Conservation (phyloP, 1,140 invertebrate genomes). For the Ceratina calcarata region DNA sequence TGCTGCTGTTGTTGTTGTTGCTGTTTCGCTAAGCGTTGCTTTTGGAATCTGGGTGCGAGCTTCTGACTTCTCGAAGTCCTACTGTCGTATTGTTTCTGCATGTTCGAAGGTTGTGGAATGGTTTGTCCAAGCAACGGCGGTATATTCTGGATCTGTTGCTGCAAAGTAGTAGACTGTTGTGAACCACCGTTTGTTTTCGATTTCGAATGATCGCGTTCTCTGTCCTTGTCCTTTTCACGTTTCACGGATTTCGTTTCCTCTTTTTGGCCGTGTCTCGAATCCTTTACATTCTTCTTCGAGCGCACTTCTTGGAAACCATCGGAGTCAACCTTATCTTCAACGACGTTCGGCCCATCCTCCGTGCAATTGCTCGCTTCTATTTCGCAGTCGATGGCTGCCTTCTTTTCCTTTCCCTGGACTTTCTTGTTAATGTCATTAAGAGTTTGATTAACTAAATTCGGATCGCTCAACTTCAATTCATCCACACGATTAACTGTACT, state of each 20-base stretch:
- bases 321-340: conserved; percentile 80
- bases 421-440: conserved; percentile 82
- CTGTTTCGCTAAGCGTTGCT: conserved; percentile 84
- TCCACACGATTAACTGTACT: conserved; percentile 82
- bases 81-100: conserved; percentile 82
- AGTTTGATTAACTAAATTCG: conserved; percentile 82
- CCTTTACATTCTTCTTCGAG: conserved; percentile 88
- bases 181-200: conserved; percentile 73
- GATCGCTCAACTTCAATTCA: conserved; percentile 82
- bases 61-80: conserved; percentile 77
- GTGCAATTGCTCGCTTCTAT: conserved; percentile 80
- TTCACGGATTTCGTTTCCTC: conserved; percentile 79
- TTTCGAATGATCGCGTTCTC: conserved; percentile 75
- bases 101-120: conserved; percentile 78
- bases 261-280: conserved; percentile 81
- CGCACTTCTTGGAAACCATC: conserved; percentile 94
- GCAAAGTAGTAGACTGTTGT: conserved; percentile 70
- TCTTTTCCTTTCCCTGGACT: conserved; percentile 74
- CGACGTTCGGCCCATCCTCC: conserved; percentile 66
- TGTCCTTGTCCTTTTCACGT: conserved; percentile 77
- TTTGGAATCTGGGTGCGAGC: conserved; percentile 90
- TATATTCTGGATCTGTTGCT: conserved; percentile 78
- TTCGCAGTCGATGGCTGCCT: conserved; percentile 73
- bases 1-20: conserved; percentile 67
- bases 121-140: conserved; percentile 80